Evolutionary conservation across 1,140 invertebrate species (phyloP).

Genomic region (Venustaconcha ellipsiformis): DNA sequence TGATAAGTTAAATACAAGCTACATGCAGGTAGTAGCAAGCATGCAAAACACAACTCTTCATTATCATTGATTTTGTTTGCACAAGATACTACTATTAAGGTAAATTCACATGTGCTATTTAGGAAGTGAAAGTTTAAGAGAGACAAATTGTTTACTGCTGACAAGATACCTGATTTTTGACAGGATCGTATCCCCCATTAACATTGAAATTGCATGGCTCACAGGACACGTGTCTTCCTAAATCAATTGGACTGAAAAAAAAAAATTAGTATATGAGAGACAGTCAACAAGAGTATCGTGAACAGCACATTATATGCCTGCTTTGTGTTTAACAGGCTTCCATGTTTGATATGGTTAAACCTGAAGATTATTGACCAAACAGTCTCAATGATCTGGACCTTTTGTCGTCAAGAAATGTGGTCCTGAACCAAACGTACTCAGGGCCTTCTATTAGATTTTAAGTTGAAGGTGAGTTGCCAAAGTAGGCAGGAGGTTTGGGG

Average conservation of each 20-base stretch:
- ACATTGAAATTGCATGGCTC: slow-evolving; percentile 87
- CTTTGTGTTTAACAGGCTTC: no score
- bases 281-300: no score
- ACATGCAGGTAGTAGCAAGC: not conserved
- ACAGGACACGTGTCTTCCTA: slow-evolving; percentile 90
- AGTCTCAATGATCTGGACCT: no score
- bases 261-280: slow-evolving; percentile 7
- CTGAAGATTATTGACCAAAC: no score
- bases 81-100: not conserved
- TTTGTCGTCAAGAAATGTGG: no score
- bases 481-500: no score
- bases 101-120: not conserved
- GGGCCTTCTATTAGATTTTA: no score
- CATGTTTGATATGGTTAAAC: no score
- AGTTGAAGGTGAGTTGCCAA: no score
- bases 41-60: not conserved
- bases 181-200: slow-evolving; percentile 92
- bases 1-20: not conserved
- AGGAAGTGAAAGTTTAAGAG: slow-evolving; percentile 12
- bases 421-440: no score
- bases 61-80: not conserved
- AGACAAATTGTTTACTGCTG: not conserved
- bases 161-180: slow-evolving; percentile 81
- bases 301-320: no score
- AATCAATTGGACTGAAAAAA: slow-evolving; percentile 79